Base-by-base conservation (phyloP, 2,888 invertebrate species). In the Polylopha cassiicola region DNA sequence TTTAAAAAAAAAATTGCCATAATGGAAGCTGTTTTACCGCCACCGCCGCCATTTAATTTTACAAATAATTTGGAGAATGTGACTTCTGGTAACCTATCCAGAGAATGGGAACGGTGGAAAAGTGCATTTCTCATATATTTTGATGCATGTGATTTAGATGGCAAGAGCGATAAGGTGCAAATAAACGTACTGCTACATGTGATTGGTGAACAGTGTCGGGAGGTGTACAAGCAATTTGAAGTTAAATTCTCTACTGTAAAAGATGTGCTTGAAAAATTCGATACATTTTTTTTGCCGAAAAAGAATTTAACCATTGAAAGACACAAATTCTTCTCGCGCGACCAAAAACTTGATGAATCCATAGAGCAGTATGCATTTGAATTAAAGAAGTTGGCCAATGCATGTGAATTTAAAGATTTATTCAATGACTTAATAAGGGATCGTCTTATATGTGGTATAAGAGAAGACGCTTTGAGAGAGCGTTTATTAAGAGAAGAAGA, bases 241-340 rank as follows among this genome's bases (percentile, higher is more conserved):
- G 18, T 14, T n/a, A 26, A 26, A 3, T 26, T 6, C 5, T 2
- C 10, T 2, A 32, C 32, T 8, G 16, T 32, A 16, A 11, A 11
- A 27, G n/a, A 14, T n/a, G 7, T 23, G 16, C 5, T 17, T 13
- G 3, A 14, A 9, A 36, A 24, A 20, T 20, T 36, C 8, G 27
- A 27, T 14, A 27, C 11, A 3, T 27, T 23, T 27, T 36, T 36
- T 14, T 14, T 23, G 14, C 26, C 9, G 2, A 17, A 17, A 7
- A 27, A 36, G 6, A 33, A 33, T 23, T 18, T 33, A 17, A 22
- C 33, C 7, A 16, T 24, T 3, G 33, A 33, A 33, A 18, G 36
- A n/a, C 36, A 36, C 8, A 36, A 27, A 10, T 36, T 36, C 27
- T 36, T 36, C 10, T 14, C 21, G 24, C 15, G 33, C 22, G 16